Conservation (phyloP, 2,797 vertebrate species). For the Dendrocincla tyrannina region DNA sequence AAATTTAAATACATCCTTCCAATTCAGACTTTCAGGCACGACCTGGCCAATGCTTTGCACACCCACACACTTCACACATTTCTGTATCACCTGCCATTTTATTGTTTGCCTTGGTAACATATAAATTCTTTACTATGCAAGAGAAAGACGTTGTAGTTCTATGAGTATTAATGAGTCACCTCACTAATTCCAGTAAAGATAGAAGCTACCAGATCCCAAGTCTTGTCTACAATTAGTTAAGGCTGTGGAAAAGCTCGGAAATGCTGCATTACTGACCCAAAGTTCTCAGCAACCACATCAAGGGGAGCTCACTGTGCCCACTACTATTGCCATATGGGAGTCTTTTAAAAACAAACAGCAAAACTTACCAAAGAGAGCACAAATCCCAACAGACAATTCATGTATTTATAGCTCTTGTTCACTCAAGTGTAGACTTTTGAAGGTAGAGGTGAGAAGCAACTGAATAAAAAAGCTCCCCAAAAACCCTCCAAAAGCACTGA, state of each 20-base stretch:
- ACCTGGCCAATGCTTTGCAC: not conserved
- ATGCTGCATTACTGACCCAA: not conserved
- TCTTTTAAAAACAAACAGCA: not conserved
- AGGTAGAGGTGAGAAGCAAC: fast-evolving
- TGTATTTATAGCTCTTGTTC: not conserved
- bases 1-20: not conserved
- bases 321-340: not conserved
- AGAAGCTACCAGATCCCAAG: not conserved
- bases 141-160: not conserved
- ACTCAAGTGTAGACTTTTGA: not conserved
- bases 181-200: not conserved
- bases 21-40: not conserved
- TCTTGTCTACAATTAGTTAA: not conserved
- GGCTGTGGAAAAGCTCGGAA: not conserved
- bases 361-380: not conserved
- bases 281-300: not conserved
- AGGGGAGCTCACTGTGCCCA: not conserved
- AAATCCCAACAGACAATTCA: not conserved
- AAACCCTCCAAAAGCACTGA: fast-evolving
- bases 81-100: not conserved
- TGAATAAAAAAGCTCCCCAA: not conserved
- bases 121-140: not conserved
- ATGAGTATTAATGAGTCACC: not conserved
- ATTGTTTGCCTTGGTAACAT: not conserved
- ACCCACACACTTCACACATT: not conserved